Percentiles rank a stretch among this genome's conserved stretches.
Evolutionary conservation across 2,113 vertebrate genomes (phyloP).

Genomic region (Lipophrys pholis): DNA sequence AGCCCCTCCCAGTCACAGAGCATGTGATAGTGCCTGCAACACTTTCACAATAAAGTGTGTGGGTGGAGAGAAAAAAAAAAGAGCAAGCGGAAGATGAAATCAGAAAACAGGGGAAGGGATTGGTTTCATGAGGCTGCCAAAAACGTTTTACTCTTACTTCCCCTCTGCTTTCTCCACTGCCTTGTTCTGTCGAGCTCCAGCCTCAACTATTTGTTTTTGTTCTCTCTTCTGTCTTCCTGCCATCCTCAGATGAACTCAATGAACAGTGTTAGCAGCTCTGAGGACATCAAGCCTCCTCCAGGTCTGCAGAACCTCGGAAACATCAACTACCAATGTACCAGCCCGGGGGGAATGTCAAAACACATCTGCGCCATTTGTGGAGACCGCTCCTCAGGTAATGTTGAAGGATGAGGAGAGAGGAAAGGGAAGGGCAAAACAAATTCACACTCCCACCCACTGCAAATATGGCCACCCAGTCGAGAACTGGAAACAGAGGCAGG

Average conservation of each 20-base stretch:
- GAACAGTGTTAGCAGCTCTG: conserved; percentile 88
- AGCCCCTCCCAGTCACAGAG: conserved; percentile 43
- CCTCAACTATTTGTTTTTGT: conserved; percentile 35
- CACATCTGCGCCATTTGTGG: conserved; percentile 98
- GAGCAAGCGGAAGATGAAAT: conserved; percentile 52
- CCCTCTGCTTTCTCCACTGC: conserved; percentile 49
- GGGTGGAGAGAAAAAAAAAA: conserved; percentile 51
- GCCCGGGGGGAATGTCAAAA: conserved; percentile 92
- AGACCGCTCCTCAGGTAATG: conserved; percentile 94
- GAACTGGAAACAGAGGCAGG: conserved; percentile 3
- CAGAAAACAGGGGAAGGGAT: conserved; percentile 63
- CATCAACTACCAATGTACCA: conserved; percentile 90
- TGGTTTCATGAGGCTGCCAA: conserved; percentile 52
- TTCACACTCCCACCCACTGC: conserved; percentile 5
- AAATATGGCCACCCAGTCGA: not conserved
- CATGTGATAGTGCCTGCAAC: conserved; percentile 67
- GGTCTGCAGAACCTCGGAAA: conserved; percentile 87
- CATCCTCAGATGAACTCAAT: conserved; percentile 88
- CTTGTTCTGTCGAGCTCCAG: conserved; percentile 5
- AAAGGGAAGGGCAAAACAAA: not conserved
- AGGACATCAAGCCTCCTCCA: conserved; percentile 93
- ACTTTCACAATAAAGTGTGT: conserved; percentile 67
- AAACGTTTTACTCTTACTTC: conserved; percentile 54
- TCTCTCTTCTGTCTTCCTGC: conserved; percentile 40
- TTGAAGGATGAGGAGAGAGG: not conserved